Percentiles rank a stretch among this genome's conserved stretches.
Evolutionary conservation across 2,888 invertebrate genomes (phyloP).

Genomic region (Bhutanitis thaidina): DNA sequence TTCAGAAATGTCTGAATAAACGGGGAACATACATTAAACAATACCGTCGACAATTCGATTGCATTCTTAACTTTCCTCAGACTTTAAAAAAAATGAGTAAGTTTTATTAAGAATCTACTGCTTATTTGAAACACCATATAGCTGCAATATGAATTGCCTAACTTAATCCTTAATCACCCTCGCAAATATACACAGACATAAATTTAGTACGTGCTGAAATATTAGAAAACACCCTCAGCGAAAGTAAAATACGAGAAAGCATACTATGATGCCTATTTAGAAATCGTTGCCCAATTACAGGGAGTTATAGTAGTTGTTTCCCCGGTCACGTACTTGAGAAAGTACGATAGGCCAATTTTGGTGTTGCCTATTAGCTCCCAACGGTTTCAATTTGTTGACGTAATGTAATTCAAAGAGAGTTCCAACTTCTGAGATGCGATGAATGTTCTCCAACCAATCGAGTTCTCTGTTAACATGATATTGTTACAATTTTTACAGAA

Average conservation of each 20-base stretch:
- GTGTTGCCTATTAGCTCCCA: conserved; percentile 37
- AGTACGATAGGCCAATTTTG: conserved; percentile 53
- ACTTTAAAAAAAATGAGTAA: too few relatives aligned
- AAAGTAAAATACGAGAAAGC: conserved; percentile 60
- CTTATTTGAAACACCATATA: too few relatives aligned
- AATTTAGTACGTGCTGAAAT: conserved; percentile 4
- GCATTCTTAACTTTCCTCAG: too few relatives aligned
- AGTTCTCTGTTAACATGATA: not conserved
- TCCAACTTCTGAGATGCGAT: not conserved
- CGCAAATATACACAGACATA: not conserved
- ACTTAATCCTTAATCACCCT: not conserved
- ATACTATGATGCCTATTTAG: conserved; percentile 43
- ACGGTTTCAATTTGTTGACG: conserved; percentile 34
- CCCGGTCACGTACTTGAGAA: conserved; percentile 55
- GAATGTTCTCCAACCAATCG: not conserved
- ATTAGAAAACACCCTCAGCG: conserved; percentile 35
- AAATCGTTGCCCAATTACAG: conserved; percentile 50
- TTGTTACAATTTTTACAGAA: too few relatives aligned
- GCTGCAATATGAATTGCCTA: too few relatives aligned
- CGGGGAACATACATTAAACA: too few relatives aligned
- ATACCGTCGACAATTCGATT: too few relatives aligned
- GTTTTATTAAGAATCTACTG: too few relatives aligned
- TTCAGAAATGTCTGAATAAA: too few relatives aligned
- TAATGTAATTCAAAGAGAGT: not conserved
- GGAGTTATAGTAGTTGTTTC: conserved; percentile 36